phyloP scores from a whole-genome alignment of 2,113 vertebrate species.

The Bubalus kerabau region DNA sequence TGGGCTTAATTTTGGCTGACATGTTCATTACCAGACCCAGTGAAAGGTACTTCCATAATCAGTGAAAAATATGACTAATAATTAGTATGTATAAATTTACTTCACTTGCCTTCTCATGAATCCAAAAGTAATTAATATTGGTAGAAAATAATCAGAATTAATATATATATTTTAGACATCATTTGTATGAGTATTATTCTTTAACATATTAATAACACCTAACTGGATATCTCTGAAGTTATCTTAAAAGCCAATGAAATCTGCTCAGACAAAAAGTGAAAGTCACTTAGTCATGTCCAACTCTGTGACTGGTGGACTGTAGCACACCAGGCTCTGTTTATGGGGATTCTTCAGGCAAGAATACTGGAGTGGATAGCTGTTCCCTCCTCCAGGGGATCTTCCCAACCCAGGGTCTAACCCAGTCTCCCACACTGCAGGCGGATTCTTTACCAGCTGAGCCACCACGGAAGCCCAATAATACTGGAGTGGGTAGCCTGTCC shows the following conservation, averaged over 20 bases:
- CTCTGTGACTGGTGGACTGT: background rate
- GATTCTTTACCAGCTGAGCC: background rate
- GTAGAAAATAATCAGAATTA: background rate
- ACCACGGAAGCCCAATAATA: background rate
- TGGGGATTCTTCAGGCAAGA: background rate
- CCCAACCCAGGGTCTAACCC: background rate
- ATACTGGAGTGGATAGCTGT: background rate
- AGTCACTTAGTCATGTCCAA: rapidly evolving
- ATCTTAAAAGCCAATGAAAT: background rate
- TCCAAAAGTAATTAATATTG: background rate
- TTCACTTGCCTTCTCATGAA: background rate
- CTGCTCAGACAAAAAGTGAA: background rate
- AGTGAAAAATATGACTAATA: background rate
- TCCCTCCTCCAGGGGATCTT: background rate
- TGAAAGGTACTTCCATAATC: background rate
- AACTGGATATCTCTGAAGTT: background rate
- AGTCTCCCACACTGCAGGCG: background rate
- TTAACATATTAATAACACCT: background rate
- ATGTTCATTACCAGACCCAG: background rate
- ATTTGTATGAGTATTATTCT: background rate
- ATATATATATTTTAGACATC: background rate
- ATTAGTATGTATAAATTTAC: background rate
- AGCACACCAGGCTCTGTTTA: background rate
- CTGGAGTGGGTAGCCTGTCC: background rate
- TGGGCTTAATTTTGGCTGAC: background rate